Evolutionary conservation across 92 coral and sea anemone species (phyloP), one percentile per base, ranked within the genome.

Genomic region (Phenganax stokvisi): DNA sequence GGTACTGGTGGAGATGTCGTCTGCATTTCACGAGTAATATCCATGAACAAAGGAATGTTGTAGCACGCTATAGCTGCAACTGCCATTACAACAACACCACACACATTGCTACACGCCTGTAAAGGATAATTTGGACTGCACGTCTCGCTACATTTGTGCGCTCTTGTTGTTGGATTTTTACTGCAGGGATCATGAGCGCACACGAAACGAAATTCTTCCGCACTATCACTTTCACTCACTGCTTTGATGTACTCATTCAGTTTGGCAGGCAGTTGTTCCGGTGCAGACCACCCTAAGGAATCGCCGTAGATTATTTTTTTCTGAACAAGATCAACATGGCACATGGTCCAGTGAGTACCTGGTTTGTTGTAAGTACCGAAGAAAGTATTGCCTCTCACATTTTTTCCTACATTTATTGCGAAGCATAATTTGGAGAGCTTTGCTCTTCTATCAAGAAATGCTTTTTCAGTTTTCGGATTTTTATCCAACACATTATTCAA

Each of bases 311-410:
- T 71, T 44, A 84, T 77, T 70, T 52, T 54, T 54, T 57, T 77
- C n/a, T 67, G 17, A 28, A 54, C 29, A 15, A 65, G 51, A 57
- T 84, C 84, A 56, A 84, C 87, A 67, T 30, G 77, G 70, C 87
- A 84, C 68, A 84, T 12, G 52, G 76, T 84, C 87, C 87, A 84
- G 12, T 84, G 87, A 55, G 77, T 64, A 57, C 87, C 87, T 55
- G 47, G 47, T 37, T 37, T 37, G 47, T 37, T 37, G 47, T 37
- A 37, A 2, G 47, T 5, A 5, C 47, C 47, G 5, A 37, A 1
- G 47, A 1, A 37, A 37, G 47, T 37, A 1, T 2, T 37, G 47
- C 47, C 47, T 37, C 47, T 37, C 47, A 37, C 47, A 37, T 37
- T 37, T 37, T 37, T 37, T 37, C 47, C 47, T 2, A 37, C 2